Conservation (phyloP, 2,888 invertebrate genomes). For the Drosophila prostipennis region DNA sequence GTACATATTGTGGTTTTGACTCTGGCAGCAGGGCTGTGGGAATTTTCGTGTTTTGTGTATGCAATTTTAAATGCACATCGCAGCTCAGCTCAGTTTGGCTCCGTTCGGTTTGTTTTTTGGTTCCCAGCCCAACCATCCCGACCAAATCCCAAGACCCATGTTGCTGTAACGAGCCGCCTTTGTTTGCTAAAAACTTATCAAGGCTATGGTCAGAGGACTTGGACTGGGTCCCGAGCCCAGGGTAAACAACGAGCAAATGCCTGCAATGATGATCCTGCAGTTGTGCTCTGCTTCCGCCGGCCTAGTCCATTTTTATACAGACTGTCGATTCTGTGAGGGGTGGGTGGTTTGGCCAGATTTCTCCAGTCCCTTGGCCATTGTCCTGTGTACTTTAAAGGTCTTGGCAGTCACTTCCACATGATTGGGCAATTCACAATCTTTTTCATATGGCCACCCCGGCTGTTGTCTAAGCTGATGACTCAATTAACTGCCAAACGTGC, state of each 20-base stretch:
- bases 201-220: constrained; percentile 54
- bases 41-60: constrained; percentile 49
- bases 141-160: constrained; percentile 52
- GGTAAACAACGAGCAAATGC: constrained; percentile 56
- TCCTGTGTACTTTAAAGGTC: constrained; percentile 35
- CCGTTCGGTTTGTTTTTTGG: constrained; percentile 12
- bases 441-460: constrained; percentile 43
- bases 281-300: constrained; percentile 21
- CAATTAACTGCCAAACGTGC: constrained; percentile 70
- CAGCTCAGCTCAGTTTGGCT: constrained; percentile 19
- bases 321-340: constrained; percentile 59
- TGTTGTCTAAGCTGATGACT: constrained; percentile 72
- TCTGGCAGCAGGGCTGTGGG: constrained; percentile 28
- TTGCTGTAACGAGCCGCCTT: constrained; percentile 62
- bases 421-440: constrained; percentile 66
- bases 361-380: constrained; percentile 28
- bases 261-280: constrained; percentile 62
- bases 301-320: constrained; percentile 54
- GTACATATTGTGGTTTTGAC: constrained; percentile 68
- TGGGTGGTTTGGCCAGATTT: constrained; percentile 13
- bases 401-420: constrained; percentile 69
- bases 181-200: constrained; percentile 76
- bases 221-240: constrained; percentile 26
- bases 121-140: constrained; percentile 3
- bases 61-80: constrained; percentile 53